Conservation (phyloP, 2,888 invertebrate genomes). For the Cryptocephalus moraei region DNA sequence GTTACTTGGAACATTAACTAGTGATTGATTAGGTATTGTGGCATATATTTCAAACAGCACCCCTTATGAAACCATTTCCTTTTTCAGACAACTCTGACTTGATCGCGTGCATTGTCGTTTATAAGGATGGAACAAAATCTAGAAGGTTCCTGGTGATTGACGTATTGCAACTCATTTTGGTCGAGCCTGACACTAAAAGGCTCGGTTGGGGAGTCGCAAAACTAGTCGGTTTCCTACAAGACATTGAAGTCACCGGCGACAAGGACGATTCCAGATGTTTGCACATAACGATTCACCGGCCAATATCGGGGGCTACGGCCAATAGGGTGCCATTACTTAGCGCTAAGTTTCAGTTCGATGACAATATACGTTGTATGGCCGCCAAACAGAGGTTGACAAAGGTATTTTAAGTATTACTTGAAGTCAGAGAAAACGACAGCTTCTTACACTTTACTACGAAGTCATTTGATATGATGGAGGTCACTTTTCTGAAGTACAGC, state of each 20-base stretch:
- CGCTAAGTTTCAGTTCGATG: conserved; percentile 94
- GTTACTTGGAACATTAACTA: conserved; percentile 6
- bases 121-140: conserved; percentile 81
- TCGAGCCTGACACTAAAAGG: conserved; percentile 90
- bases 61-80: conserved; percentile 20
- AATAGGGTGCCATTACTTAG: conserved; percentile 71
- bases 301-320: conserved; percentile 50
- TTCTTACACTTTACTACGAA: neutral
- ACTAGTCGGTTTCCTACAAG: conserved; percentile 90
- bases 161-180: conserved; percentile 86
- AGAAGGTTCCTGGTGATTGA: conserved; percentile 95
- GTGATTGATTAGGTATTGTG: conserved; percentile 20
- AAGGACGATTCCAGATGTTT: conserved; percentile 94
- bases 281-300: conserved; percentile 86
- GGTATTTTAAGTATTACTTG: conserved; percentile 39
- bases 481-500: no score
- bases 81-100: conserved; percentile 91
- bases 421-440: neutral
- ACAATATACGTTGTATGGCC: conserved; percentile 98
- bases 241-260: conserved; percentile 91
- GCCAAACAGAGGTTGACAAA: conserved; percentile 82
- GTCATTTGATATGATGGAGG: no score
- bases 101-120: conserved; percentile 89
- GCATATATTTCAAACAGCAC: conserved; percentile 13
- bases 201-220: conserved; percentile 95